Evolutionary conservation across 2,797 vertebrate species (phyloP).

Genomic region (Cyclopterus lumpus): DNA sequence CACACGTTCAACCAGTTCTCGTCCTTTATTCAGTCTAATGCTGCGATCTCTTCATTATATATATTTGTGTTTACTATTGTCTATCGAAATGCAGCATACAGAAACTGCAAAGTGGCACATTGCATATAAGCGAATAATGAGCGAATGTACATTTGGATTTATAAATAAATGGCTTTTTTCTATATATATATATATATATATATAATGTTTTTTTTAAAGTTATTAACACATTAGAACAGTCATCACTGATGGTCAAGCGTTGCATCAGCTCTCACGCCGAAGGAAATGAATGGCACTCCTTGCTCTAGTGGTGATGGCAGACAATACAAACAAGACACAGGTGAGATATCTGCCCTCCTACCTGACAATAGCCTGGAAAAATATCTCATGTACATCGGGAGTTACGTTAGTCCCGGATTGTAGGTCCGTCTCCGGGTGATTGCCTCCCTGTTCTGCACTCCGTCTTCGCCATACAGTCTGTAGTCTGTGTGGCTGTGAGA

Average conservation of each 20-base stretch:
- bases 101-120: neutral
- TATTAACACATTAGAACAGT: neutral
- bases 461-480: constrained; percentile 7
- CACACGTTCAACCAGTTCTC: neutral
- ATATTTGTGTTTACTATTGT: neutral
- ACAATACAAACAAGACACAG: neutral
- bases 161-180: too few species aligned
- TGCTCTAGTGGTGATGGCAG: neutral
- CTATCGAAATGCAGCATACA: neutral
- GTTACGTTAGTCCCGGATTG: constrained; percentile 23
- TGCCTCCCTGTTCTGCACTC: constrained; percentile 48
- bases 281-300: constrained; percentile 26
- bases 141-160: too few species aligned
- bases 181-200: too few species aligned
- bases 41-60: neutral
- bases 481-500: constrained; percentile 46
- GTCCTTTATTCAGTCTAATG: neutral
- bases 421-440: constrained; percentile 27
- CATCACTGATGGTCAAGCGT: neutral
- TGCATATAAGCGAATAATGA: too few species aligned
- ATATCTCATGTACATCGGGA: constrained; percentile 78
- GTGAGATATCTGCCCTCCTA: constrained; percentile 55
- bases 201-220: too few species aligned
- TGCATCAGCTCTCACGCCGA: neutral
- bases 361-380: constrained; percentile 80